These are phyloP conservation scores for Agrypnia vestita DNA, from an alignment of 1,140 invertebrate genomes.

Conservation along the genomic window DNA sequence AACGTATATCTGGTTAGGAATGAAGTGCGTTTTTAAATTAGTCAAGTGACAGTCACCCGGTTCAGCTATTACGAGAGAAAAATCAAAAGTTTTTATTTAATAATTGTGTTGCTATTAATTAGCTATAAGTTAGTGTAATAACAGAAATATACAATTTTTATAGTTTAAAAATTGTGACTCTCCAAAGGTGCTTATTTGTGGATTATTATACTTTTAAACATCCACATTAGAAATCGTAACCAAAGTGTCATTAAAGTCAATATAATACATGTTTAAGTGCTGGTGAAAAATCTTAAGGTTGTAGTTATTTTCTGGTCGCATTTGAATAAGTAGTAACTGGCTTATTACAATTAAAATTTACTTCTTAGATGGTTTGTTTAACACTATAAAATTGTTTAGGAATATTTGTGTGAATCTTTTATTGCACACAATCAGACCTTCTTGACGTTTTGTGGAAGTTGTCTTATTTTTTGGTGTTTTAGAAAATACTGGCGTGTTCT, in stretches of 20 bases:
- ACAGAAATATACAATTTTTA: too few relatives aligned
- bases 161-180: too few relatives aligned
- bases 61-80: slow-evolving; percentile 14
- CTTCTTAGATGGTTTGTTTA: not conserved
- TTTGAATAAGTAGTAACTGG: not conserved
- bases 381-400: not conserved
- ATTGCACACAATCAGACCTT: not conserved
- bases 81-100: slow-evolving; percentile 23
- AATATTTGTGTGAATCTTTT: not conserved
- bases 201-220: not conserved
- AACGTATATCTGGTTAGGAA: slow-evolving; percentile 32
- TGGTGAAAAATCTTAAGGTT: slow-evolving; percentile 2
- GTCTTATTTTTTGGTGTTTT: not conserved
- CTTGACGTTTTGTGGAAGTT: too few relatives aligned
- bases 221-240: not conserved
- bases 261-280: slow-evolving; percentile 10
- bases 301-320: slow-evolving; percentile 1
- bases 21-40: slow-evolving; percentile 28
- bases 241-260: slow-evolving; percentile 25
- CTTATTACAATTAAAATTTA: not conserved
- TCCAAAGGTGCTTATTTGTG: too few relatives aligned
- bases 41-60: slow-evolving; percentile 36
- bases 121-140: too few relatives aligned
- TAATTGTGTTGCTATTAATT: too few relatives aligned
- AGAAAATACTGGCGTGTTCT: too few relatives aligned